Percentiles rank a stretch among this genome's conserved stretches.
Conservation (phyloP, 2,888 invertebrate species). For the Lypha dubia region DNA sequence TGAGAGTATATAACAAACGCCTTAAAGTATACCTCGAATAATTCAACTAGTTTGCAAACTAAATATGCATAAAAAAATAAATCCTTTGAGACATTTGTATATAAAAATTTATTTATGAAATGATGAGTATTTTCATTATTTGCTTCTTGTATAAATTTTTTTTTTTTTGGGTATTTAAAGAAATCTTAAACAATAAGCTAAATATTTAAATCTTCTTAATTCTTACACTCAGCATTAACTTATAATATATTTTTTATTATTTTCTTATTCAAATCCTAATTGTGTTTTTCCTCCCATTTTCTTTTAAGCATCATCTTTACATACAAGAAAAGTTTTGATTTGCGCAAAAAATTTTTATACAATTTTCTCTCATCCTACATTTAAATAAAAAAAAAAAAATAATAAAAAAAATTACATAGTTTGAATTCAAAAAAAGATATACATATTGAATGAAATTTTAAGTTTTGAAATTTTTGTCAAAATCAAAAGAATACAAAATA, state of each 20-base stretch:
- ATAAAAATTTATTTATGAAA: constrained; percentile 18
- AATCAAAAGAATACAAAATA: constrained; percentile 23
- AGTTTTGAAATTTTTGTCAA: constrained; percentile 45
- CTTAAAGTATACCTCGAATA: neutral
- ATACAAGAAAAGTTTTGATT: constrained; percentile 55
- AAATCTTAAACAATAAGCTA: neutral
- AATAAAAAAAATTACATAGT: neutral
- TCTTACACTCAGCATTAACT: constrained; percentile 35
- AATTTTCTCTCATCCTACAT: constrained; percentile 14
- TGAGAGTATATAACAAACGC: too few relatives aligned
- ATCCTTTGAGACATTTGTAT: constrained; percentile 16
- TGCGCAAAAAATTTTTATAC: constrained; percentile 17
- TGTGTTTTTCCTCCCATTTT: constrained; percentile 53
- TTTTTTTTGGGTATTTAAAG: constrained; percentile 17
- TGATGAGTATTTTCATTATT: constrained; percentile 3
- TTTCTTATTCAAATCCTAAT: constrained; percentile 22
- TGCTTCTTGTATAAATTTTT: constrained; percentile 59
- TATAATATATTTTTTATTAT: constrained; percentile 32
- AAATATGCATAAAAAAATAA: constrained; percentile 2
- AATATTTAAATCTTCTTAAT: constrained; percentile 18
- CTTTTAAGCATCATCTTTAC: constrained; percentile 57
- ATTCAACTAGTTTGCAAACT: neutral
- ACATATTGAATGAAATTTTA: constrained; percentile 32
- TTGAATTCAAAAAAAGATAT: constrained; percentile 13
- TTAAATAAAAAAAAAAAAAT: constrained; percentile 11